Conservation (phyloP, 1,140 invertebrate genomes). For the Plodia interpunctella region DNA sequence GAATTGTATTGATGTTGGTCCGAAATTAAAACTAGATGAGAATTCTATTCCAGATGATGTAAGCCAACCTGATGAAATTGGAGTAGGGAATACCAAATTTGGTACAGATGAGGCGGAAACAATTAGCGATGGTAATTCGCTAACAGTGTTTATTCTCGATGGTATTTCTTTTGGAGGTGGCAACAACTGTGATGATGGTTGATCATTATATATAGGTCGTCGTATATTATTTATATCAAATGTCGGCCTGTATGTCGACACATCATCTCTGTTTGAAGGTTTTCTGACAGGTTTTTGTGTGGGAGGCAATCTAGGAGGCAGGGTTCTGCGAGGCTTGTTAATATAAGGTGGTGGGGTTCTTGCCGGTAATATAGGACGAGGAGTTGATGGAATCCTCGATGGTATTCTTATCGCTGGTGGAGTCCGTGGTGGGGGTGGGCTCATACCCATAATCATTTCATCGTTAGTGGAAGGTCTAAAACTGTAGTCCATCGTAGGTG, state of each 20-base stretch:
- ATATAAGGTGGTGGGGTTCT: conserved; percentile 55
- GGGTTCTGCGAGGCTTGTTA: conserved; percentile 55
- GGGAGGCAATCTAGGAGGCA: conserved; percentile 49
- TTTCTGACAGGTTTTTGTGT: conserved; percentile 52
- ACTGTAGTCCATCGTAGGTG: conserved; percentile 60
- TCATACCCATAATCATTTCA: conserved; percentile 75
- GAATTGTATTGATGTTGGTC: conserved; percentile 45
- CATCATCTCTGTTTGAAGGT: conserved; percentile 54
- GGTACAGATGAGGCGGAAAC: conserved; percentile 25
- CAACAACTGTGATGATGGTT: conserved; percentile 56
- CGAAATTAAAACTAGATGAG: conserved; percentile 60
- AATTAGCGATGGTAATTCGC: conserved; percentile 29
- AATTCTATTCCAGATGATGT: conserved; percentile 63
- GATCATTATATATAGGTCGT: conserved; percentile 51
- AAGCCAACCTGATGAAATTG: conserved; percentile 62
- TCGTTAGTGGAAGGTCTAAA: conserved; percentile 59
- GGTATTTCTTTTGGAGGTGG: conserved; percentile 57
- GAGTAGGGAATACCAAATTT: conserved; percentile 59
- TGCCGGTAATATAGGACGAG: conserved; percentile 40
- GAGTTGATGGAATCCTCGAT: conserved; percentile 38
- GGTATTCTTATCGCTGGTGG: conserved; percentile 37
- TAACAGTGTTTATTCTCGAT: conserved; percentile 34
- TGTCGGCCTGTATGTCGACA: conserved; percentile 67
- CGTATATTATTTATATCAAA: conserved; percentile 65
- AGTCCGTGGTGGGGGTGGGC: conserved; percentile 58